These are phyloP conservation scores for Hydrozoanthus gracilis DNA, from an alignment of 92 coral and sea anemone genomes.

Conservation along the genomic window DNA sequence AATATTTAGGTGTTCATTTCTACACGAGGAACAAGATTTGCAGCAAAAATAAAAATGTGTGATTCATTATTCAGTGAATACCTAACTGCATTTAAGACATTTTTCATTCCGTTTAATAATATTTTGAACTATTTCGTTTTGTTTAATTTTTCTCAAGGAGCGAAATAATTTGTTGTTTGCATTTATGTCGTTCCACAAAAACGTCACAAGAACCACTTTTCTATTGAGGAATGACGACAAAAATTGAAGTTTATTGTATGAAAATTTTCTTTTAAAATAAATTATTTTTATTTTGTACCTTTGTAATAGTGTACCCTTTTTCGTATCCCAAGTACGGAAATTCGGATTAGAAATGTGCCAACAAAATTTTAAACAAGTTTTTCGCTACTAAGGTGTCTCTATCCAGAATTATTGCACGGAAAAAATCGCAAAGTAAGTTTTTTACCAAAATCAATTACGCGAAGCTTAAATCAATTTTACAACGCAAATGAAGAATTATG, in stretches of 20 bases:
- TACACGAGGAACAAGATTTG: background rate
- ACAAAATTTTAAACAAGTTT: no score
- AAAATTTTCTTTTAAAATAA: background rate
- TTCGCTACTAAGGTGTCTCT: no score
- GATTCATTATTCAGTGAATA: background rate
- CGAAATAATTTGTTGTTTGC: conserved; percentile 12
- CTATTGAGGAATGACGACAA: background rate
- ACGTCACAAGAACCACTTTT: background rate
- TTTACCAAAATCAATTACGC: background rate
- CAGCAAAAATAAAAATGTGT: background rate
- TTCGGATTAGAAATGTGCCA: no score
- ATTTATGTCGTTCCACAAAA: background rate
- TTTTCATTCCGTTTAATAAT: background rate
- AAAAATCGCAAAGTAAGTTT: no score
- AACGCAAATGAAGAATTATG: background rate
- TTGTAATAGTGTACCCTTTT: no score
- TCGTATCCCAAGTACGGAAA: no score
- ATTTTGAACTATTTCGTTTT: conserved; percentile 23
- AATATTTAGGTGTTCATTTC: background rate
- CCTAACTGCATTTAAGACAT: background rate
- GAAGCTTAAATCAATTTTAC: background rate
- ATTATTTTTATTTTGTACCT: background rate
- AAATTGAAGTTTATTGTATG: background rate
- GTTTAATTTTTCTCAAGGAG: conserved; percentile 36
- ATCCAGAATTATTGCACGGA: background rate